A percentile compares a stretch with the other conserved stretches of the same genome.
These are phyloP conservation scores for Scytalopus superciliaris DNA, from an alignment of 2,113 vertebrate species.

Conservation along the genomic window DNA sequence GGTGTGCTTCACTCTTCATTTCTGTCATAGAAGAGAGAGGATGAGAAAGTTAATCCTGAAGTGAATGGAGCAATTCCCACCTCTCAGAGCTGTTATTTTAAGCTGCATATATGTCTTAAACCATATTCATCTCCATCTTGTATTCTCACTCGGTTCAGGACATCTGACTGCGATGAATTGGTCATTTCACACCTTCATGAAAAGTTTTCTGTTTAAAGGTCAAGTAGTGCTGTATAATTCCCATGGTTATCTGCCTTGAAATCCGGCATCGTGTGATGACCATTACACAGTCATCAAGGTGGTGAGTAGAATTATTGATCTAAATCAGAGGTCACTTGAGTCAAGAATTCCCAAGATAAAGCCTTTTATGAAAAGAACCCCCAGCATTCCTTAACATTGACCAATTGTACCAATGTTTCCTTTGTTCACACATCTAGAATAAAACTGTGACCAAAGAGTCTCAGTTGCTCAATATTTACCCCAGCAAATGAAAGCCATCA, in stretches of 20 bases:
- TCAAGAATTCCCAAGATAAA: neutral
- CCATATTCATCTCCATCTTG: neutral
- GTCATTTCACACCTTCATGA: constrained; percentile 13
- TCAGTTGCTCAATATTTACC: neutral
- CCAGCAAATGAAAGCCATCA: neutral
- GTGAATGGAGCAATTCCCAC: neutral
- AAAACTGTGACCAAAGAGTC: neutral
- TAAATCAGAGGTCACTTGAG: neutral
- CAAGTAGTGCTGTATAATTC: neutral
- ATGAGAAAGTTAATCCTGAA: neutral
- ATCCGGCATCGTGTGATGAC: neutral
- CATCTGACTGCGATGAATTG: neutral
- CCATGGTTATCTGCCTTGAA: neutral
- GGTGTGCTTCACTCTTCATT: neutral
- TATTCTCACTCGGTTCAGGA: neutral
- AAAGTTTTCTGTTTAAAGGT: constrained; percentile 16
- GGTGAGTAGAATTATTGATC: neutral
- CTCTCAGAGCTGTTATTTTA: neutral
- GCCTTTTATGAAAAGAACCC: neutral
- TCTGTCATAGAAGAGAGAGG: neutral
- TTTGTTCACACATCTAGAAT: neutral
- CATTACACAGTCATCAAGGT: too few relatives aligned
- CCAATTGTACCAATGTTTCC: neutral
- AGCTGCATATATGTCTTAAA: neutral
- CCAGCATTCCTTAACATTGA: neutral